Conservation (phyloP, 1,140 invertebrate species). For the Drosophila miranda region DNA sequence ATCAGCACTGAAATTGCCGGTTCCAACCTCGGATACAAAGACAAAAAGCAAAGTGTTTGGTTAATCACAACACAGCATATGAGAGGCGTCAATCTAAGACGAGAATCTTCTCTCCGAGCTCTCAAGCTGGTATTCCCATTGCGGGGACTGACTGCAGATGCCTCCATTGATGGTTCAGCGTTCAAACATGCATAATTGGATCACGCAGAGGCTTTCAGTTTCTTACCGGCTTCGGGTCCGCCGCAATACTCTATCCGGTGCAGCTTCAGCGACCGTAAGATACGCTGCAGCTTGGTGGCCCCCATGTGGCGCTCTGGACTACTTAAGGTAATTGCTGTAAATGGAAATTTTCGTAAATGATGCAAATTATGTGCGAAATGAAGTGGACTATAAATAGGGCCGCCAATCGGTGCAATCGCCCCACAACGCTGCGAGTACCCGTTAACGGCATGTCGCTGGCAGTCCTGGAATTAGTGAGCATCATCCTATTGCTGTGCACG, state of each 20-base stretch:
- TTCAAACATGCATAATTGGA: conserved; percentile 7
- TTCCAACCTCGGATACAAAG: too few relatives aligned
- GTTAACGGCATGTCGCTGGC: conserved; percentile 37
- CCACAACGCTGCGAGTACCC: conserved; percentile 12
- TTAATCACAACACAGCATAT: too few relatives aligned
- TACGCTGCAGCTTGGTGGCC: conserved; percentile 22
- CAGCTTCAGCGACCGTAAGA: conserved; percentile 24
- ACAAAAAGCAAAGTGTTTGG: too few relatives aligned
- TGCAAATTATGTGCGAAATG: conserved; percentile 45
- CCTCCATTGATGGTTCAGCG: conserved; percentile 29
- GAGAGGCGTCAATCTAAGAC: too few relatives aligned
- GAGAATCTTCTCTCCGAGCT: too few relatives aligned
- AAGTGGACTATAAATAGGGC: conserved; percentile 50
- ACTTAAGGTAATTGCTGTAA: conserved; percentile 69
- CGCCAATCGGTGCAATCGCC: neutral
- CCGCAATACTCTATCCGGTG: neutral
- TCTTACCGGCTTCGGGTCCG: conserved; percentile 9
- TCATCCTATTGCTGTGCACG: conserved; percentile 27
- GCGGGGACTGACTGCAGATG: conserved; percentile 1
- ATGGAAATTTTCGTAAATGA: conserved; percentile 72
- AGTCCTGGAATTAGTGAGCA: conserved; percentile 7
- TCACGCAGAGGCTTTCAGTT: conserved; percentile 37
- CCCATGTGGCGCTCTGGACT: conserved; percentile 47
- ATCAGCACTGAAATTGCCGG: too few relatives aligned
- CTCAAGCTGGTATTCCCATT: too few relatives aligned